phyloP scores from a whole-genome alignment of 2,113 vertebrate species.

The Genyomyrus donnyi region DNA sequence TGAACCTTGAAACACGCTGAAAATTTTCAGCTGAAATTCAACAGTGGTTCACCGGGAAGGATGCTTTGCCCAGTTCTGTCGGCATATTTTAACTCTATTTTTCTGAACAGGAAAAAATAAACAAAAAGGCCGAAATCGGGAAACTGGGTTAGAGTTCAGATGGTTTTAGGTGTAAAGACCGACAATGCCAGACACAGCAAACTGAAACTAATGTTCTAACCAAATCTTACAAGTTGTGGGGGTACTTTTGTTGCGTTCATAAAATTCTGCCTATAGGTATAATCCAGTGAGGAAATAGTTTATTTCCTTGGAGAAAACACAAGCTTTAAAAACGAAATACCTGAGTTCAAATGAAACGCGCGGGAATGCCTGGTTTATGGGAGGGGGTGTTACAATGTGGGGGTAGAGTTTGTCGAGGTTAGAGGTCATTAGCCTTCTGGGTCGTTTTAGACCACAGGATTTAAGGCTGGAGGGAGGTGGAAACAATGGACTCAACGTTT shows the following conservation, averaged over 20 bases:
- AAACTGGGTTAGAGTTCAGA: constrained; percentile 13
- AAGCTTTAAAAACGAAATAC: constrained; percentile 2
- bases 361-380: constrained; percentile 26
- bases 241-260: background rate
- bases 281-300: background rate
- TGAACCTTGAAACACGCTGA: background rate
- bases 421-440: constrained; percentile 71
- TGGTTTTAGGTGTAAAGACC: background rate
- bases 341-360: constrained; percentile 4
- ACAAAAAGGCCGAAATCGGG: background rate
- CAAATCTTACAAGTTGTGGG: background rate
- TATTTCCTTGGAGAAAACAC: background rate
- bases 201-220: background rate
- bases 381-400: constrained; percentile 48
- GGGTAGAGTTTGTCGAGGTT: constrained; percentile 52
- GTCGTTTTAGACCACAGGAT: constrained; percentile 64
- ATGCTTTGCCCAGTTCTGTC: background rate
- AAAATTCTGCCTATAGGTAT: background rate
- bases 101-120: background rate
- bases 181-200: background rate
- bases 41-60: background rate
- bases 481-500: background rate
- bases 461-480: constrained; percentile 35
- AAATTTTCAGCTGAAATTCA: background rate
- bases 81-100: background rate